Evolutionary conservation across 2,797 vertebrate species (phyloP), one percentile per base, ranked within the genome.

Genomic region (Bovichtus variegatus): DNA sequence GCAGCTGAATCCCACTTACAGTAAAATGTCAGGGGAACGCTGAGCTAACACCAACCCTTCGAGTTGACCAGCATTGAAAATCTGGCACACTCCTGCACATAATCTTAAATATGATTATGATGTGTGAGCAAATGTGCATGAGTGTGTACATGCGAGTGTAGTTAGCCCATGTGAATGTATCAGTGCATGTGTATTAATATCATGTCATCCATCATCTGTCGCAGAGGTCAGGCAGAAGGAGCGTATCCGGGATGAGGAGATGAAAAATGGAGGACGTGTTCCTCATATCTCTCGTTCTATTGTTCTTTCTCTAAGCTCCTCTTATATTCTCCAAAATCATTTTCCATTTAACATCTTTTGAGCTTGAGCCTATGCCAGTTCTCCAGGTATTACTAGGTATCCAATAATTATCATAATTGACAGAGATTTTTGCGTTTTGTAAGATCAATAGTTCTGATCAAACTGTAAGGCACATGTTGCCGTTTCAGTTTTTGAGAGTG

Each of bases 41-140:
- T 66, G 68, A 89, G 82, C 72, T 88, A 78, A 86, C 76, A 89
- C 80, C 86, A 87, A 81, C 72, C 73, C 82, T 91, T 90, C 89
- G 55, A 85, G 80, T 80, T 74, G 58, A 74, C 50, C 59, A 68
- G 58, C 66, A 62, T 74, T 83, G 72, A 61, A 81, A 83, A 81
- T 67, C 58, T 81, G 74, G 72, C 85, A 77, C 64, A 19, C 38
- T 51, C 62, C 38, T 47, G 54, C 58, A 41, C 62, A 49, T 23
- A 40, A 43, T 67, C 50, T 49, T 61, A 46, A 78, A 69, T 78
- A 71, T 53, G 68, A 76, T 62, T 63, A 68, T 63, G 44, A 31
- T 13, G 44, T 7, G 47, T 44, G 66, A 58, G 57, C 8, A 31
- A 57, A 65, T 58, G 46, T 25, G 59, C 25, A 41, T 9, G 43